Base-by-base conservation (phyloP, 1,140 invertebrate species). In the Hycleus cichorii region DNA sequence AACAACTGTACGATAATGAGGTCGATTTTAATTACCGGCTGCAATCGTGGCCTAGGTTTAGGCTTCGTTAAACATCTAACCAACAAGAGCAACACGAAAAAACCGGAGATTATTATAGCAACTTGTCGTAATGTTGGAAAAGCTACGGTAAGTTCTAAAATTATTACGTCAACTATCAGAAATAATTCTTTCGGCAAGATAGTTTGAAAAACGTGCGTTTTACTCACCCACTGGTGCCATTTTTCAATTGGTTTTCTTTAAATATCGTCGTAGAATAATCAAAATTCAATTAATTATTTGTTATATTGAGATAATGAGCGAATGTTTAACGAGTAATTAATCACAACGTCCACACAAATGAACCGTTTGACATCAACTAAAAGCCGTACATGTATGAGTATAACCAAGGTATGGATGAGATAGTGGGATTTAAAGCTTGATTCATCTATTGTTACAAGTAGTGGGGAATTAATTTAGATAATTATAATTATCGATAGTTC, bases 11-110 rank as follows among this genome's bases (percentile, higher is more conserved):
- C 7, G 7, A 32, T 7, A 32, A 89, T 90, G 87, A 86, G 82
- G 61, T 87, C 87, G 39, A 83, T 93, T 62, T 75, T 95, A 58
- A 85, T 95, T 57, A 95, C 92, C 6, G 93, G 93, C 18, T 87
- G 87, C 49, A 95, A 93, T 71, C 81, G 93, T 40, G 93, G 93
- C 1, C 74, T 95, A 45, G 93, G 93, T 11, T 75, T 95, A 38
- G 91, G 91, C 46, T 76, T 95, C 51, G 83, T 93, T 1, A 89
- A 86, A 75, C 80, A 86, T 72, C 65, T 90, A 25, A 57, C 75
- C 3, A 64, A 72, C 2, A 63, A 74, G 26, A 78, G 77, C 58
- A 76, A 79, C 12, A 82, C 85, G 38, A 72, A 82, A 69, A 69
- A 80, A 68, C 32, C 32, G 32, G 32, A 32, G 32, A 32, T 32